Conservation (phyloP, 2,888 invertebrate species). For the Pammene aurita region DNA sequence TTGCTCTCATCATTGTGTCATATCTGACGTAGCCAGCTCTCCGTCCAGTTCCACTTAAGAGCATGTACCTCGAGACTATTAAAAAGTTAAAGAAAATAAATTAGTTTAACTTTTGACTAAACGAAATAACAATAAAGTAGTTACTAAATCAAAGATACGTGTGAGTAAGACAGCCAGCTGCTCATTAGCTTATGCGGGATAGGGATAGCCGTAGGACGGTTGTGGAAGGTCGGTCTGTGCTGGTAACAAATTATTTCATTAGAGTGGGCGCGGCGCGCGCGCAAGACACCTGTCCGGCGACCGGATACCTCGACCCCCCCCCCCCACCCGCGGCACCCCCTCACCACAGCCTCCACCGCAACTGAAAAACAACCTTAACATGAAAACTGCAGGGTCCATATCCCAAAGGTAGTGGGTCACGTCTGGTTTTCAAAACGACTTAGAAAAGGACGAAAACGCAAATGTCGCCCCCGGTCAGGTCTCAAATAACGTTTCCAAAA, state of each 20-base stretch:
- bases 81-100: neutral
- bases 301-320: conserved; percentile 72
- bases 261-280: conserved; percentile 69
- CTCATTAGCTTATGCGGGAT: conserved; percentile 43
- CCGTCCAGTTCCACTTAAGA: no score
- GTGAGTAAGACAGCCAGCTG: conserved; percentile 10
- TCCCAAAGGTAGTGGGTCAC: neutral
- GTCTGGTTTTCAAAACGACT: conserved; percentile 41
- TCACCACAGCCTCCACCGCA: conserved; percentile 32
- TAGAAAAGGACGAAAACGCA: conserved; percentile 46
- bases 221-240: conserved; percentile 72
- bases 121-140: conserved; percentile 17
- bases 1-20: no score
- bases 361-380: conserved; percentile 32
- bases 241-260: conserved; percentile 76
- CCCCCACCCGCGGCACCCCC: conserved; percentile 54
- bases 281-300: conserved; percentile 73
- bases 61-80: no score
- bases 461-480: conserved; percentile 57
- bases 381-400: conserved; percentile 16
- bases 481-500: conserved; percentile 58
- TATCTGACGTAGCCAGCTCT: no score
- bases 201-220: conserved; percentile 63
- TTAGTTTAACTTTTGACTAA: conserved; percentile 6
- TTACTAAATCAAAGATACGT: conserved; percentile 27